Base-by-base conservation (phyloP, 2,888 invertebrate genomes). In the Xanthorhoe designata region DNA sequence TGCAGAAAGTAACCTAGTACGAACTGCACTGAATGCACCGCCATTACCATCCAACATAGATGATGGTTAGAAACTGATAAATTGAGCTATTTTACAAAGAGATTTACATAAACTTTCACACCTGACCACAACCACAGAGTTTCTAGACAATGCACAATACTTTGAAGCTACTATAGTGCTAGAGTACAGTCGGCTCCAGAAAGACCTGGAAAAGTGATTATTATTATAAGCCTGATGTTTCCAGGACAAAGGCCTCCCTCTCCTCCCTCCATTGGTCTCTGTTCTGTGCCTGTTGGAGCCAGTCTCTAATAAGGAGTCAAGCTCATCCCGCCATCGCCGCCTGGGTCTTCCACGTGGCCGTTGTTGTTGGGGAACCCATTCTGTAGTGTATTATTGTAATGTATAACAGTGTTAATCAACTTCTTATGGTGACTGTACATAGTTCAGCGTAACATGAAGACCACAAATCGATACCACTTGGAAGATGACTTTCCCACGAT, bases 71-170 rank as follows among this genome's bases (percentile, higher is more conserved):
- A 60, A 65, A 65, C 45, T 60, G 15, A 29, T 51, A 56, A 60
- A 65, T 55, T 60, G 64, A 56, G 60, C 51, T 24, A 55, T 59
- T 55, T 55, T 38, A 50, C 54, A 38, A 50, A 58, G 24, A 59
- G 52, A 68, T 69, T 64, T 64, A 52, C 57, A 69, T 58, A 65
- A 63, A 73, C 72, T 75, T 75, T 75, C 75, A 59, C 73, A 57
- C 63, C 55, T 42, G 64, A 73, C 75, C 75, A 61, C 75, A 71
- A 72, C 72, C 73, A 64, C 75, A 66, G 55, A 66, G 68, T 75
- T 75, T 75, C 75, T 72, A 75, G 64, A 75, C 75, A 75, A 74
- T 72, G 72, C 69, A 64, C 68, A 68, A 64, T 64, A 57, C 62
- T 66, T 69, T 60, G 59, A 53, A 59, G 64, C 60, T 66, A 38